Evolutionary conservation across 2,888 invertebrate genomes (phyloP), one percentile per base, ranked within the genome.

Genomic region (Synanthedon formicaeformis): DNA sequence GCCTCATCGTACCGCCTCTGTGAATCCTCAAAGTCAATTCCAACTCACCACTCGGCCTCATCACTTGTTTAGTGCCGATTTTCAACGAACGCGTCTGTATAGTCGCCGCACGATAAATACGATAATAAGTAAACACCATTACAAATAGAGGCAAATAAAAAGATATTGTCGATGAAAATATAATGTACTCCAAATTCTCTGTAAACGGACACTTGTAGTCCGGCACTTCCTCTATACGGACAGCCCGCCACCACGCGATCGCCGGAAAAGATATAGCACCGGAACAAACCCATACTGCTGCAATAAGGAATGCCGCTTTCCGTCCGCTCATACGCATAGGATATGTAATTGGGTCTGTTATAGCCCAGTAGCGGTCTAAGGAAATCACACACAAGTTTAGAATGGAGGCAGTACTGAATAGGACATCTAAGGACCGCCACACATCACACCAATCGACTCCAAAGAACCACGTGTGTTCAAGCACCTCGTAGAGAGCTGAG

Each of bases 241-340:
- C 97, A 0, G 94, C 94, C n/a, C 96, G 89, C 96, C 96, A 96
- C 96, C 96, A 96, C 4, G 94, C 92, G 57, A 99, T 99, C 2
- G 99, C 99, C 3, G 99, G 99, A 79, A 99, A 99, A 3, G 98
- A 98, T 74, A 99, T 98, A 18, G 96, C 93, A 55, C 97, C 94
- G 12, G 98, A 97, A 76, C 98, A 97, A 41, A 98, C 91, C 99
- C 99, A 99, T 5, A 99, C 98, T 6, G 94, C 93, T 0, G 95
- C 95, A 57, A 99, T 98, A 8, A 98, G 90, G 27, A 94, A 90
- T 3, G 93, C 93, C 0, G 98, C 97, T 55, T 96, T 90, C 55
- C 92, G 91, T 48, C 94, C 92, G 27, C 96, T 97, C 96, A 99
- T 98, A 58, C 94, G 90, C 87, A 94, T 95, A 1, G 98, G 97